Evolutionary conservation across 2,797 vertebrate genomes (phyloP).

Genomic region (Catharus ustulatus): DNA sequence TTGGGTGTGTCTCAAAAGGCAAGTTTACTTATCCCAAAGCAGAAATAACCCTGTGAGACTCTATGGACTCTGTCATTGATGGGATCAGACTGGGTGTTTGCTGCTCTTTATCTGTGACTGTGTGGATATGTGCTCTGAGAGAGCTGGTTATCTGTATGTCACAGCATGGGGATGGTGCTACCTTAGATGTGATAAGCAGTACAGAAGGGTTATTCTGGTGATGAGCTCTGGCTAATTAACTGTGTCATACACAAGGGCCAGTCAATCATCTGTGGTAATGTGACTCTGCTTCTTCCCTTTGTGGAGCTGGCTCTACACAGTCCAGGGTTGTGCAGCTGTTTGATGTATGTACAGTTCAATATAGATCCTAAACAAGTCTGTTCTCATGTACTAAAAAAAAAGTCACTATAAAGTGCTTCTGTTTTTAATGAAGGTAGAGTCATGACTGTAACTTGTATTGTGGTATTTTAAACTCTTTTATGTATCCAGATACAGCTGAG

Average conservation of each 20-base stretch:
- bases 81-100: neutral
- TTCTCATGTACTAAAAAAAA: neutral
- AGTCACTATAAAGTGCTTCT: neutral
- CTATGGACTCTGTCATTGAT: neutral
- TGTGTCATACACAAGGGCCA: neutral
- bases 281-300: neutral
- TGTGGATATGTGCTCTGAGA: neutral
- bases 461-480: neutral
- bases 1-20: neutral
- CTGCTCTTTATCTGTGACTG: neutral
- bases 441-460: neutral
- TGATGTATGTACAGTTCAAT: neutral
- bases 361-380: neutral
- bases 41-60: neutral
- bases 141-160: neutral
- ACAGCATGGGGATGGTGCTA: neutral
- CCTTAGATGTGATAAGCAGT: neutral
- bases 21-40: neutral
- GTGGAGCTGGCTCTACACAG: neutral
- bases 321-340: neutral
- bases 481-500: neutral
- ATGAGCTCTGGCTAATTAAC: conserved; percentile 8
- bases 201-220: neutral
- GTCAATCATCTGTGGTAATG: neutral
- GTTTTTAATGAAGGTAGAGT: neutral